phyloP scores from a whole-genome alignment of 2,888 invertebrate species.

The Euzophera pinguis region DNA sequence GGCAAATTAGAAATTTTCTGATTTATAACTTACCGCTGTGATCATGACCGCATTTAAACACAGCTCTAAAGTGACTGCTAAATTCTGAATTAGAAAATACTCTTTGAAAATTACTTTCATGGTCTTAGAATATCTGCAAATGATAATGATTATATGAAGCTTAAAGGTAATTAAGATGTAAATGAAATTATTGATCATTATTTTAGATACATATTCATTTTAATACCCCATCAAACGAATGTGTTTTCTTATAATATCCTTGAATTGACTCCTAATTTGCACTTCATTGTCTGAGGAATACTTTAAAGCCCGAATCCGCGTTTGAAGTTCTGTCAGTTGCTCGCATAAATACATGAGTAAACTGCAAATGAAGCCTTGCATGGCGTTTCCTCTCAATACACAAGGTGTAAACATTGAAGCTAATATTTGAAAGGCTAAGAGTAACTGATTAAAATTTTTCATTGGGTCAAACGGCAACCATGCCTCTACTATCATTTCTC shows the following conservation, averaged over 20 bases:
- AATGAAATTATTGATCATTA: too few species aligned
- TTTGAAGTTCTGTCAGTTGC: constrained; percentile 51
- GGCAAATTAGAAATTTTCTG: neutral
- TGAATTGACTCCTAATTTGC: constrained; percentile 38
- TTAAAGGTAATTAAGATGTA: too few species aligned
- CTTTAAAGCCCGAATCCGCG: constrained; percentile 35
- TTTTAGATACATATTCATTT: too few species aligned
- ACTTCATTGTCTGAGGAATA: constrained; percentile 34
- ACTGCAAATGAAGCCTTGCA: constrained; percentile 60
- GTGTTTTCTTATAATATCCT: constrained; percentile 51
- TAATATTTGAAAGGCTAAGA: constrained; percentile 41
- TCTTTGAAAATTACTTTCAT: constrained; percentile 51
- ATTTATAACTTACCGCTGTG: constrained; percentile 37
- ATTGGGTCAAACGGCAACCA: constrained; percentile 63
- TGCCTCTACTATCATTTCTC: constrained; percentile 50
- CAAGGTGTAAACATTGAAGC: constrained; percentile 39
- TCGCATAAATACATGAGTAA: constrained; percentile 61
- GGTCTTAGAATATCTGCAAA: constrained; percentile 49
- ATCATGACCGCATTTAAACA: constrained; percentile 63
- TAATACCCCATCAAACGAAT: constrained; percentile 59
- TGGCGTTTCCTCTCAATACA: constrained; percentile 46
- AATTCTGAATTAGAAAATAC: constrained; percentile 61
- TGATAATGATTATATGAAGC: neutral
- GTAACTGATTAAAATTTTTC: constrained; percentile 38
- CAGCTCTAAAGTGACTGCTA: constrained; percentile 56